Evolutionary conservation across 2,113 vertebrate species (phyloP).

Genomic region (Corvus moneduloides): DNA sequence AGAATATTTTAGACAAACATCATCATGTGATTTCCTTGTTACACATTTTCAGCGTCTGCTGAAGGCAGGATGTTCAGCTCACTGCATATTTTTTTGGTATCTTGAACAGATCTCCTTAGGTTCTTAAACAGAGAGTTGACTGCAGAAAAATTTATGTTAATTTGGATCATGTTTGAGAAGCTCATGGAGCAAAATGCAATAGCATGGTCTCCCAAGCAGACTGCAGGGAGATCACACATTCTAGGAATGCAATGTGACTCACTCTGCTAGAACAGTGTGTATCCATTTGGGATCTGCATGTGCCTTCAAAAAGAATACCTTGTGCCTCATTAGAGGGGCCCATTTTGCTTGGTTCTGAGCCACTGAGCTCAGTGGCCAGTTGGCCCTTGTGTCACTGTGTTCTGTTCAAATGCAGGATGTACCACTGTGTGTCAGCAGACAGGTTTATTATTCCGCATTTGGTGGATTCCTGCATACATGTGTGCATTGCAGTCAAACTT

Average conservation of each 20-base stretch:
- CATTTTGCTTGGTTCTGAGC: background rate
- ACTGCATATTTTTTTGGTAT: background rate
- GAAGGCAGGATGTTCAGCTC: background rate
- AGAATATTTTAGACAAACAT: background rate
- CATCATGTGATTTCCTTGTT: background rate
- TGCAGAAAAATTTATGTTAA: background rate
- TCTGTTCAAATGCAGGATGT: background rate
- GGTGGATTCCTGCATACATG: background rate
- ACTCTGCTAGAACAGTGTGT: background rate
- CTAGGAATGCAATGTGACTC: background rate
- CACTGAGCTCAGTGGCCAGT: background rate
- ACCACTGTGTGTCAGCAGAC: constrained; percentile 20
- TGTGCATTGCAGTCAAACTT: background rate
- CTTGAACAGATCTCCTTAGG: background rate
- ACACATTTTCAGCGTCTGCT: background rate
- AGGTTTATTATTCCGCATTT: constrained; percentile 3
- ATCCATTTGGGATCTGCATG: background rate
- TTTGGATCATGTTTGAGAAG: background rate
- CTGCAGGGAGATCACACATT: background rate
- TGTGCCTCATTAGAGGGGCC: background rate
- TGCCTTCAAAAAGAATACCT: background rate
- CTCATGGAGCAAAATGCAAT: background rate
- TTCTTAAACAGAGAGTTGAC: background rate
- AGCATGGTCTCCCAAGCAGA: background rate
- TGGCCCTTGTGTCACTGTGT: background rate